Evolutionary conservation across 2,113 vertebrate genomes (phyloP).

Genomic region (Otis tarda): DNA sequence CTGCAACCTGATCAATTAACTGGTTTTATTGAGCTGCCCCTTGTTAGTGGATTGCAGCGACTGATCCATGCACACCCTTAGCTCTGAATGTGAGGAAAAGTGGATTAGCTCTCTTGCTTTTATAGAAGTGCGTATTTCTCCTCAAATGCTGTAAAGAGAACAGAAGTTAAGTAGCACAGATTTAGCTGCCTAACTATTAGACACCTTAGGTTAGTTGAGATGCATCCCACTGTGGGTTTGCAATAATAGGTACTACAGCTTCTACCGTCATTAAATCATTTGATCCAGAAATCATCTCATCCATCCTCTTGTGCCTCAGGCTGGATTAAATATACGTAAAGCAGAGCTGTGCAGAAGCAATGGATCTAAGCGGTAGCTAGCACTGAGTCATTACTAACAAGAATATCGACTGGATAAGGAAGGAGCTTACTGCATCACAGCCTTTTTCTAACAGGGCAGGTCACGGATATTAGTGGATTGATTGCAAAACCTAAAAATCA

Average conservation of each 20-base stretch:
- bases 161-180: not conserved
- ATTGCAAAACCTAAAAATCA: slow-evolving; percentile 18
- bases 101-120: not conserved
- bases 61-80: not conserved
- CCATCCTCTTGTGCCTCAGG: not conserved
- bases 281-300: not conserved
- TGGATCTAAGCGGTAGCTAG: not conserved
- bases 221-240: not conserved
- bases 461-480: not conserved
- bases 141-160: not conserved
- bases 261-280: not conserved
- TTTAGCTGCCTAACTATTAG: not conserved
- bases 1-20: not conserved
- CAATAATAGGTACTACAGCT: not conserved
- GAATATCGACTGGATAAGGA: not conserved
- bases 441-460: not conserved
- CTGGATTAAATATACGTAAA: not conserved
- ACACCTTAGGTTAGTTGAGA: not conserved
- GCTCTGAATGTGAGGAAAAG: not conserved
- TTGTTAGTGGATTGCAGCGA: not conserved
- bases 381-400: not conserved
- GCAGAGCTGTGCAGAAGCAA: not conserved
- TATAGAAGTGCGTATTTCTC: not conserved
- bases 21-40: not conserved
- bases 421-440: not conserved